A percentile compares a stretch with the other conserved stretches of the same genome.
phyloP scores from a whole-genome alignment of 2,888 invertebrate species.

The Cheilosia urbana region DNA sequence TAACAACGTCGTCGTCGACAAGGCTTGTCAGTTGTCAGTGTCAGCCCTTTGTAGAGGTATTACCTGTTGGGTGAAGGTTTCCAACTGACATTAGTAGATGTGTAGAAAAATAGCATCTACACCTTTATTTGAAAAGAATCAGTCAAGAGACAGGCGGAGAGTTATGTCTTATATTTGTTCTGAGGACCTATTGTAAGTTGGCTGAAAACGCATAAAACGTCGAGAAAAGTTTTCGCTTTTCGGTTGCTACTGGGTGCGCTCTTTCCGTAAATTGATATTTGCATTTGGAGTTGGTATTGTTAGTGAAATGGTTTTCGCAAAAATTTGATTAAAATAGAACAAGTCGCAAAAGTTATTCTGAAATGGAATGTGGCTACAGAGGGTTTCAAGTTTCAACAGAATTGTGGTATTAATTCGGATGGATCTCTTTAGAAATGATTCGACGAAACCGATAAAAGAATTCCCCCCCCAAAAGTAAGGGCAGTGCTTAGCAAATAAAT shows the following conservation, averaged over 20 bases:
- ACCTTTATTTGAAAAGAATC: neutral
- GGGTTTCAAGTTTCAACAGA: too few species aligned
- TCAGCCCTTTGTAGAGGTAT: neutral
- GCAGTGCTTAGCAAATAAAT: too few species aligned
- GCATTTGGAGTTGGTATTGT: neutral
- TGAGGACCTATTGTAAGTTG: neutral
- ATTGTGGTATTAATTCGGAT: too few species aligned
- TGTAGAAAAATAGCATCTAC: neutral
- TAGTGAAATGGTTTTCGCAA: neutral
- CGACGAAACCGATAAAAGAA: too few species aligned
- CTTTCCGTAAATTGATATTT: neutral
- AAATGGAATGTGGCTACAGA: neutral
- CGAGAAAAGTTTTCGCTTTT: neutral
- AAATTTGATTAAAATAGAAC: conserved; percentile 3
- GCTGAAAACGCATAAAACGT: neutral
- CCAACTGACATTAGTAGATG: neutral
- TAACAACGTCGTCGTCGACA: conserved; percentile 45
- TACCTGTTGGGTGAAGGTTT: neutral
- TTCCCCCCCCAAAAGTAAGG: too few species aligned
- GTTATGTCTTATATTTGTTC: neutral
- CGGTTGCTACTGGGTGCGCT: neutral
- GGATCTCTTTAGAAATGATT: too few species aligned
- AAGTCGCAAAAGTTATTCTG: neutral
- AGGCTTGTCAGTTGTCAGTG: neutral
- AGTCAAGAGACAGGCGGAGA: neutral